phyloP scores from a whole-genome alignment of 2,888 invertebrate species.

The Antitype chi region DNA sequence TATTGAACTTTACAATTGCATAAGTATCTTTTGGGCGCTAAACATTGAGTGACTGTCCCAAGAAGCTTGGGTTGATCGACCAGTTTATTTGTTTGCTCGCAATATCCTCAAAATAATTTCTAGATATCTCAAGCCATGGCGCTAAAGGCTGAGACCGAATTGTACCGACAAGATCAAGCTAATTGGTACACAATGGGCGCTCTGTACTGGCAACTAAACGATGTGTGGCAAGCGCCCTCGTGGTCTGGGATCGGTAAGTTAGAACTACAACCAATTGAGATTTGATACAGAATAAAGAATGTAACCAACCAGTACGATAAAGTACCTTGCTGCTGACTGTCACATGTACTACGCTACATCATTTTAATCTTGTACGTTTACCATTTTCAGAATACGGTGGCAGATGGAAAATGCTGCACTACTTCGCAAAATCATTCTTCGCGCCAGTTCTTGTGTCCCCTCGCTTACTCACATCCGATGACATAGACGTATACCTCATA shows the following conservation, averaged over 20 bases:
- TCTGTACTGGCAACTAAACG: constrained; percentile 99
- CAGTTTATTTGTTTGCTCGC: not conserved
- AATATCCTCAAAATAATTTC: constrained; percentile 38
- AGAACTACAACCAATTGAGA: not conserved
- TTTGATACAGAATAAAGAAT: not conserved
- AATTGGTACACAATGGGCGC: constrained; percentile 97
- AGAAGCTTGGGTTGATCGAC: not conserved
- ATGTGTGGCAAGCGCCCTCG: constrained; percentile 99
- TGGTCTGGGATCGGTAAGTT: constrained; percentile 96
- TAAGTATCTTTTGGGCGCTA: not conserved
- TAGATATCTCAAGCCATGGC: constrained; percentile 97
- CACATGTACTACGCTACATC: not conserved
- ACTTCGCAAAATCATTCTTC: constrained; percentile 96
- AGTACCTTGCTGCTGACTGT: not conserved
- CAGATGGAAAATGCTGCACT: constrained; percentile 97
- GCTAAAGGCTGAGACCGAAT: constrained; percentile 96
- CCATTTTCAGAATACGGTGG: constrained; percentile 92
- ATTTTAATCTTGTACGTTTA: not conserved
- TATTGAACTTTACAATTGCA: not conserved
- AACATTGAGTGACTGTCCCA: not conserved
- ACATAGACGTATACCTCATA: constrained; percentile 91
- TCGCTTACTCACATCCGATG: constrained; percentile 85
- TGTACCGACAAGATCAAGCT: constrained; percentile 92
- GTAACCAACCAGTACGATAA: not conserved
- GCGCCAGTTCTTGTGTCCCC: constrained; percentile 93